Evolutionary conservation across 2,888 invertebrate genomes (phyloP).

Genomic region (Epinotia bilunana): DNA sequence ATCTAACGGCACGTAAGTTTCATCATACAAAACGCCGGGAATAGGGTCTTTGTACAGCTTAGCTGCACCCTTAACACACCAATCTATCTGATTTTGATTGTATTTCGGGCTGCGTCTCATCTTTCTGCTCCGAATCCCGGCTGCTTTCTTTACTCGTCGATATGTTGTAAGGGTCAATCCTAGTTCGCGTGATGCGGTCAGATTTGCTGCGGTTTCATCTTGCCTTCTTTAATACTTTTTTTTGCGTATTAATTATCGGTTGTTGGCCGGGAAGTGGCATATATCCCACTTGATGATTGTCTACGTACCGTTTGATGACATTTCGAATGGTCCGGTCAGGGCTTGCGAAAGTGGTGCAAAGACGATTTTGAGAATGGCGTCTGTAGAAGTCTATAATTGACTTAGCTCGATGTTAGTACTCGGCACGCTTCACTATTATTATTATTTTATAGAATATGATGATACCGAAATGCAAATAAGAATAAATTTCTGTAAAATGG

Average conservation of each 20-base stretch:
- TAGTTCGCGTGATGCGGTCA: not conserved
- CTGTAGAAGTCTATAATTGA: not conserved
- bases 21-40: not conserved
- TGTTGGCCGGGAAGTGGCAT: not conserved
- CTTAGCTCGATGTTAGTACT: not conserved
- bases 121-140: not conserved
- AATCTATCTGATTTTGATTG: slow-evolving; percentile 1
- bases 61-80: not conserved
- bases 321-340: slow-evolving; percentile 7
- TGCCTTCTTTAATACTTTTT: not conserved
- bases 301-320: not conserved
- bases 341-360: slow-evolving; percentile 1
- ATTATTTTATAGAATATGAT: not conserved
- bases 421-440: not conserved
- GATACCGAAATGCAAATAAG: not conserved
- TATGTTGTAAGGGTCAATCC: too few relatives aligned
- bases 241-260: not conserved
- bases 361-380: not conserved
- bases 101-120: slow-evolving; percentile 2
- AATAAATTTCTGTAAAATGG: not conserved
- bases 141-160: too few relatives aligned
- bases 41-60: too few relatives aligned
- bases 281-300: not conserved
- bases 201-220: not conserved
- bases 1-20: not conserved